Conservation (phyloP, 2,113 vertebrate species). For the Oreochromis aureus region DNA sequence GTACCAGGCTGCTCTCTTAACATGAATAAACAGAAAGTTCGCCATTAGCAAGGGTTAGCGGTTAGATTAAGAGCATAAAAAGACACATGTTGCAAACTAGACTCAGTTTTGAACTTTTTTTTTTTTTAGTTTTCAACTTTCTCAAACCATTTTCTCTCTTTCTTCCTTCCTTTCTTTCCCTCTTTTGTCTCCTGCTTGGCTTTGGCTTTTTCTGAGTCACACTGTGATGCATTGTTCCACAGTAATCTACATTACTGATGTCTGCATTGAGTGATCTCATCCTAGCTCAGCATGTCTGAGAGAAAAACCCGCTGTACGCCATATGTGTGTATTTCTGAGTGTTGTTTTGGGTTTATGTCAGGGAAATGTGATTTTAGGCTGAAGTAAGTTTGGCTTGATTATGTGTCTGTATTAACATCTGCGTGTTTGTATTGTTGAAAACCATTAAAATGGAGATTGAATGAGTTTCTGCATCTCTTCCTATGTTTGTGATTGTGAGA, state of each 20-base stretch:
- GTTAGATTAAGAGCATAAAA: neutral
- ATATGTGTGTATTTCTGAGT: neutral
- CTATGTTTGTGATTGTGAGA: neutral
- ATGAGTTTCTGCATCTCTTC: neutral
- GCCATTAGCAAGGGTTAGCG: fast-evolving
- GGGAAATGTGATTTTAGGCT: neutral
- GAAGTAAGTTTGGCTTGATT: neutral
- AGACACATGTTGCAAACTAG: neutral
- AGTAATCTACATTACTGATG: slow-evolving; percentile 16
- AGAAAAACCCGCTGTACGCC: neutral
- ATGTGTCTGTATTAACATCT: neutral
- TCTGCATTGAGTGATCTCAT: slow-evolving; percentile 37
- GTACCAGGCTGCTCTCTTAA: neutral
- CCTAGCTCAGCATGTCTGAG: slow-evolving; percentile 23
- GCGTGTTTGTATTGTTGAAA: neutral
- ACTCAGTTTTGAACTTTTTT: neutral
- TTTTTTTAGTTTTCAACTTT: neutral
- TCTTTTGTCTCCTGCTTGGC: neutral
- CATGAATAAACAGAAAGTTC: neutral
- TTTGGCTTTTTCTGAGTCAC: neutral
- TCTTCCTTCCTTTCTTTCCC: neutral
- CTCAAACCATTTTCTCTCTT: neutral
- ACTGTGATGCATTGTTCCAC: neutral
- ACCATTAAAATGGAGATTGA: neutral
- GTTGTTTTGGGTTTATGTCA: neutral